phyloP scores from a whole-genome alignment of 2,797 vertebrate genomes.

The Psittacula echo region DNA sequence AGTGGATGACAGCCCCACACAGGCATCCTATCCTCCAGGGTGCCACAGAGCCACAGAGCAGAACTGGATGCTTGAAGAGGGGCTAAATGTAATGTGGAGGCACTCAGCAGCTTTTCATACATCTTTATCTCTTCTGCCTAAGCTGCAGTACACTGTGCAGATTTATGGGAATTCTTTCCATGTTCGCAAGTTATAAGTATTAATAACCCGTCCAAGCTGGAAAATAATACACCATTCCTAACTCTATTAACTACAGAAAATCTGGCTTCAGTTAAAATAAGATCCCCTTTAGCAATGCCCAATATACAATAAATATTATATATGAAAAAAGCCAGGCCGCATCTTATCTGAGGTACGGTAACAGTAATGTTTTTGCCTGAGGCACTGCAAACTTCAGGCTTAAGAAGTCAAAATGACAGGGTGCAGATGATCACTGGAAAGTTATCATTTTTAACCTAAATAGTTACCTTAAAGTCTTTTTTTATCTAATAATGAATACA shows the following conservation, averaged over 20 bases:
- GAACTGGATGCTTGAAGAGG: not conserved
- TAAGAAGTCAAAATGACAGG: constrained; percentile 70
- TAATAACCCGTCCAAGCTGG: constrained; percentile 67
- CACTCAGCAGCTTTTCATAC: constrained; percentile 39
- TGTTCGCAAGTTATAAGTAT: constrained; percentile 71
- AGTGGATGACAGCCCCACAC: not conserved
- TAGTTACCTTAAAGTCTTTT: constrained; percentile 50
- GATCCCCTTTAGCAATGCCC: constrained; percentile 70
- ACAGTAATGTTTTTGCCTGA: constrained; percentile 62
- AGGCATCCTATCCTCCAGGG: not conserved
- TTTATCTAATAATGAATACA: constrained; percentile 51
- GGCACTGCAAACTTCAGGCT: constrained; percentile 59
- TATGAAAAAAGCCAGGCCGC: constrained; percentile 37
- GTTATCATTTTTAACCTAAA: constrained; percentile 67
- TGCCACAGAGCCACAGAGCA: not conserved
- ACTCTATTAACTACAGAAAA: constrained; percentile 71
- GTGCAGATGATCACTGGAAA: constrained; percentile 64
- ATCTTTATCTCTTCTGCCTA: constrained; percentile 60
- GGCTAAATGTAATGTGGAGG: not conserved
- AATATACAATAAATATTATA: constrained; percentile 65
- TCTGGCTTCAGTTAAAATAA: constrained; percentile 77
- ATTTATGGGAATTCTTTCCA: constrained; percentile 74
- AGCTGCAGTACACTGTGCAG: constrained; percentile 26
- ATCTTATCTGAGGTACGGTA: constrained; percentile 67
- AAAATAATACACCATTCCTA: constrained; percentile 77